Evolutionary conservation across 1,140 invertebrate genomes (phyloP), one percentile per base, ranked within the genome.

Genomic region (Neodiprion pinetum): DNA sequence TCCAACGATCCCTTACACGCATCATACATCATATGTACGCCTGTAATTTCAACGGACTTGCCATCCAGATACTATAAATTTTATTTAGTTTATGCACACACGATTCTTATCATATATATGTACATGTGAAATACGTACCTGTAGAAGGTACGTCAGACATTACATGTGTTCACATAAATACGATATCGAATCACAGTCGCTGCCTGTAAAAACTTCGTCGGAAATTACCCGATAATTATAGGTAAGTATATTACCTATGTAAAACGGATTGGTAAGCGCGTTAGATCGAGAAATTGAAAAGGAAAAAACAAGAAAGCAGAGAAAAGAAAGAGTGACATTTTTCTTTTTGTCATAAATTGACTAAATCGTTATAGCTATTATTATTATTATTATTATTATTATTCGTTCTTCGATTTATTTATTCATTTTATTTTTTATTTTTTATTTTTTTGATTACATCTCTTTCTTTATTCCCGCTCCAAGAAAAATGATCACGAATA

Each of bases 281-380:
- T 14, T 2, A 17, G 7, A 17, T 14, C 7, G 17, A 17, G 61
- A 65, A 17, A 65, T 14, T 65, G 4, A 65, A 65, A 65, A 17
- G 12, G 17, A 65, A 65, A 65, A 14, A 65, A 65, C 5, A 14
- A 65, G 1, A 65, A 65, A 61, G 1, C 10, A 61, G 61, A 65
- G 61, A 17, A 14, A 65, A 65, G 17, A 0, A 14, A 65, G 61
- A 14, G 7, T 65, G 12, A 17, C 61, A 7, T 65, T 21, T 14
- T 65, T 65, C n/a, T n/a, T 40, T 40, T 40, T 40, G 2, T 40
- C 28, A 40, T 7, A 65, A 17, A 65, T 14, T 7, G 17, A 65
- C 17, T 21, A 14, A 71, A 67, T 17, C 47, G 80, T 81, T 80
- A 80, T 80, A 79, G 81, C 81, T 84, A 83, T 80, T 7, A 67